Conservation (phyloP, 2,797 vertebrate genomes). For the Pangasius krempfi region DNA sequence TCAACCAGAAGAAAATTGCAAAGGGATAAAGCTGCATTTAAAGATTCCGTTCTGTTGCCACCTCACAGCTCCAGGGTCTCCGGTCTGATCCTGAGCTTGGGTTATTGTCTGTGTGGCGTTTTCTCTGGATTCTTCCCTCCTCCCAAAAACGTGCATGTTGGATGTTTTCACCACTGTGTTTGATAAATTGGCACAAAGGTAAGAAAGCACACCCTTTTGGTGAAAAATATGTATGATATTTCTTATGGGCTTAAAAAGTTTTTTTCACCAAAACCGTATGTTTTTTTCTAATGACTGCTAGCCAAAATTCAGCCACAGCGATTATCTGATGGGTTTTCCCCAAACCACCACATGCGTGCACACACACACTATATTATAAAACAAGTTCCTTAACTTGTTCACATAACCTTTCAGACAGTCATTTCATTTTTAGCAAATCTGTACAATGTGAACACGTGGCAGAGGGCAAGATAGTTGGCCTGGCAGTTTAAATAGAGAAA, state of each 20-base stretch:
- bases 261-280: background rate
- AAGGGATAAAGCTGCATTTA: background rate
- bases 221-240: background rate
- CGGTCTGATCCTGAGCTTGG: background rate
- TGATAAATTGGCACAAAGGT: background rate
- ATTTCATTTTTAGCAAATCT: background rate
- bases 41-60: background rate
- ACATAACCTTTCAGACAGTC: background rate
- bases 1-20: background rate
- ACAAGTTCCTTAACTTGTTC: background rate
- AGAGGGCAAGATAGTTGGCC: background rate
- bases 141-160: background rate
- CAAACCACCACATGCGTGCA: background rate
- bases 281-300: background rate
- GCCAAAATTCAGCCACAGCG: background rate
- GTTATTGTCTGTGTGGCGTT: background rate
- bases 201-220: background rate
- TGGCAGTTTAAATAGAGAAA: conserved; percentile 27
- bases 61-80: background rate
- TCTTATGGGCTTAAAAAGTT: background rate
- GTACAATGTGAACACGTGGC: background rate
- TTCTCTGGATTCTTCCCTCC: background rate
- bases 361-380: background rate
- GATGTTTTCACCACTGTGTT: background rate
- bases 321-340: background rate